A percentile compares a stretch with the other conserved stretches of the same genome.
Conservation (phyloP, 1,140 invertebrate genomes). For the Euborellia annulipes region DNA sequence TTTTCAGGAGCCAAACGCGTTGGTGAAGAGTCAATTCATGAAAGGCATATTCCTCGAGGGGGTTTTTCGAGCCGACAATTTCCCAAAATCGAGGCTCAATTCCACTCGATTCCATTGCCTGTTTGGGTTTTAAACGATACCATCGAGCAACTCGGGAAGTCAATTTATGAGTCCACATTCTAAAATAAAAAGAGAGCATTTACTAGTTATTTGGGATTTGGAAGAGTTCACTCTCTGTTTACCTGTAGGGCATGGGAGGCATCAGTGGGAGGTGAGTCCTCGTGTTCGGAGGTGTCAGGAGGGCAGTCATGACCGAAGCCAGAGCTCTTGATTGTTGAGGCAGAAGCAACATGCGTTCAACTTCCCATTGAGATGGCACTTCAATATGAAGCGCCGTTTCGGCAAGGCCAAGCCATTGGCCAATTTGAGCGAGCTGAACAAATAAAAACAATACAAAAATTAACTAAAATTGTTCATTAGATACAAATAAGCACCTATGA, state of each 20-base stretch:
- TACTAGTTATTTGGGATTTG: too few species aligned
- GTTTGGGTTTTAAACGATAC: slow-evolving; percentile 22
- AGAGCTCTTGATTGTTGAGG: slow-evolving; percentile 37
- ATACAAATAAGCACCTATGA: too few species aligned
- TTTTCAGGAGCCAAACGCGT: slow-evolving; percentile 41
- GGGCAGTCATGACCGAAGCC: slow-evolving; percentile 38
- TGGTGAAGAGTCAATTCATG: slow-evolving; percentile 37
- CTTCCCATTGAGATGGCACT: slow-evolving; percentile 38
- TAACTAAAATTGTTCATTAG: too few species aligned
- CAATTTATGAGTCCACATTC: slow-evolving; percentile 38
- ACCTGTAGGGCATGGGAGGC: slow-evolving; percentile 12
- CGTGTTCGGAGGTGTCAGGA: slow-evolving; percentile 25
- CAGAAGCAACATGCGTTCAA: slow-evolving; percentile 42
- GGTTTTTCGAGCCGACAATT: slow-evolving; percentile 30
- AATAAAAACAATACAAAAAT: too few species aligned
- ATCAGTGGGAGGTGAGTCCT: slow-evolving; percentile 3
- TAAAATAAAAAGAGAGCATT: too few species aligned
- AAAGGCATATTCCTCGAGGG: slow-evolving; percentile 33
- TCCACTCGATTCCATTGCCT: slow-evolving; percentile 29
- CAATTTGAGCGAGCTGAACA: slow-evolving; percentile 32
- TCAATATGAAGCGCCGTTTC: slow-evolving; percentile 31
- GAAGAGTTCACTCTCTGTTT: too few species aligned
- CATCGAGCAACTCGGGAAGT: slow-evolving; percentile 31
- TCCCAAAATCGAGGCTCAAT: slow-evolving; percentile 36
- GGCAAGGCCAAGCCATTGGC: slow-evolving; percentile 37